Evolutionary conservation across 2,797 vertebrate genomes (phyloP).

Genomic region (Arnoldichthys spilopterus): DNA sequence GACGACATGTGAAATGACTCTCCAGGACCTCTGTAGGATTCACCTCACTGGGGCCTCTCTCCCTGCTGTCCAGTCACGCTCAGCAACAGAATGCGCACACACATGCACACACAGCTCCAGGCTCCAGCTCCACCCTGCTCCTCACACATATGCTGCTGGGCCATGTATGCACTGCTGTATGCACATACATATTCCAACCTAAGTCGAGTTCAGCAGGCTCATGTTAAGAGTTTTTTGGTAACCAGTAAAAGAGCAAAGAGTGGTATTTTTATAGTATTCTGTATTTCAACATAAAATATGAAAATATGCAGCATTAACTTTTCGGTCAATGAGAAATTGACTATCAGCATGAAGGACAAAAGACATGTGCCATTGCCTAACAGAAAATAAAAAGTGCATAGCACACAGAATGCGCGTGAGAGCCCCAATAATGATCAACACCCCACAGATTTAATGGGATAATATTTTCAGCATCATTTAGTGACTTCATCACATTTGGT

Average conservation of each 20-base stretch:
- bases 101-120: conserved; percentile 36
- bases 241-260: neutral
- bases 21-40: conserved; percentile 49
- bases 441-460: too few species aligned
- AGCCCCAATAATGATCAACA: too few species aligned
- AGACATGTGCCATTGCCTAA: too few species aligned
- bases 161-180: conserved; percentile 33
- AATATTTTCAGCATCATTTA: too few species aligned
- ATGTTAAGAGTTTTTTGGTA: neutral
- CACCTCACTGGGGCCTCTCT: conserved; percentile 55
- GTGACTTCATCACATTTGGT: too few species aligned
- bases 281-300: neutral
- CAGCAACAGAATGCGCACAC: conserved; percentile 13
- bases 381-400: too few species aligned
- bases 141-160: conserved; percentile 45
- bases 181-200: conserved; percentile 37
- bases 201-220: conserved; percentile 29
- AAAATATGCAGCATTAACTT: too few species aligned
- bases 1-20: conserved; percentile 54
- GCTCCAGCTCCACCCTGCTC: conserved; percentile 51
- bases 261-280: neutral
- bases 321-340: too few species aligned
- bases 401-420: too few species aligned
- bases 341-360: too few species aligned
- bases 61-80: conserved; percentile 50